Evolutionary conservation across 2,888 invertebrate genomes (phyloP), one percentile per base, ranked within the genome.

Genomic region (Chrysolina americana): DNA sequence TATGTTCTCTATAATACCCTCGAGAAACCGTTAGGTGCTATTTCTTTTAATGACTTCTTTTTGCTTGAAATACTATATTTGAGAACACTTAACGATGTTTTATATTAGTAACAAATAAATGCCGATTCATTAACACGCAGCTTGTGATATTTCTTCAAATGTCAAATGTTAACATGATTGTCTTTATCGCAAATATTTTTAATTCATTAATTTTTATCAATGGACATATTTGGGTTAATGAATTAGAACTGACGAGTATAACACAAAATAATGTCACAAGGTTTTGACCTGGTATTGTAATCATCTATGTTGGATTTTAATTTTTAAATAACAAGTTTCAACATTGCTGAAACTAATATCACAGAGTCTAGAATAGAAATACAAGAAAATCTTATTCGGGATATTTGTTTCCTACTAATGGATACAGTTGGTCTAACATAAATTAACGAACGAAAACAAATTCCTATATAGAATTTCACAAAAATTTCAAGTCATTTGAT

Each of bases 121-220:
- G 17, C n/a, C 11, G 21, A 59, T 59, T 59, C 23, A 36, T 59
- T 15, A 28, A 59, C 23, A 13, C 8, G 9, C 11, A 59, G n/a
- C 36, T 28, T 36, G 36, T 59, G 13, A 59, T 28, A 59, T 23
- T 28, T 59, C 28, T 19, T 36, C 19, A 13, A 53, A 36, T 28
- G 59, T 59, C 59, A 59, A 59, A 28, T 59, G 59, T 59, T 56
- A 69, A 74, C 69, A 66, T 44, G 71, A 68, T 73, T 71, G 68
- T 59, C 68, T 63, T 70, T 73, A 77, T 77, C 73, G 70, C 68
- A 63, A 48, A 41, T 63, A 48, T 50, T n/a, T 68, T 68, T 11
- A 19, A 53, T 17, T 68, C 53, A 36, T 36, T 53, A 28, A 59
- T 59, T 36, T 59, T 59, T 59, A 59, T 59, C 59, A 28, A 59